phyloP scores from a whole-genome alignment of 1,140 invertebrate genomes.

The Aphaenogaster rudis region DNA sequence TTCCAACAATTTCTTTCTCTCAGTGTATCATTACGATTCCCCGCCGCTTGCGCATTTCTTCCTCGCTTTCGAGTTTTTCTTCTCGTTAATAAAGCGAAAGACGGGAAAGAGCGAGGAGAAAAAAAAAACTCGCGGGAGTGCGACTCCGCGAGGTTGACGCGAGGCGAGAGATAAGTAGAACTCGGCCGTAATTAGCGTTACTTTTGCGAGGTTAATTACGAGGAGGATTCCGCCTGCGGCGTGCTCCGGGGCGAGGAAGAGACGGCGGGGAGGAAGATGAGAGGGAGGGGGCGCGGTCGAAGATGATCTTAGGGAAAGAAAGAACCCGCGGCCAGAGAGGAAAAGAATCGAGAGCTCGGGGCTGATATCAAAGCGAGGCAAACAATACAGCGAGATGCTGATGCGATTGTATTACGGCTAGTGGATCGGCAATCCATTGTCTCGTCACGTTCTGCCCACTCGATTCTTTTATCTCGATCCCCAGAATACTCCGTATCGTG shows the following conservation, averaged over 20 bases:
- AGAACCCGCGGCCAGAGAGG: slow-evolving; percentile 66
- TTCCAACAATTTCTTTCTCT: too few species aligned
- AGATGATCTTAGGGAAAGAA: slow-evolving; percentile 45
- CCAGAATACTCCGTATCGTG: slow-evolving; percentile 82
- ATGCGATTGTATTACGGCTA: slow-evolving; percentile 87
- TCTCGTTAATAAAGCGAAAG: slow-evolving; percentile 29
- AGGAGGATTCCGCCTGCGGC: slow-evolving; percentile 74
- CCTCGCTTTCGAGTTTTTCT: background rate
- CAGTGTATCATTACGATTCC: background rate
- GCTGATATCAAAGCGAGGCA: slow-evolving; percentile 85
- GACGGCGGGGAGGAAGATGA: slow-evolving; percentile 22
- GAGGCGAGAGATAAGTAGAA: slow-evolving; percentile 56
- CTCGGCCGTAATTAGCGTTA: slow-evolving; percentile 62
- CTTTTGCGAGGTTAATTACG: slow-evolving; percentile 67
- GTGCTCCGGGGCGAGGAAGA: slow-evolving; percentile 13
- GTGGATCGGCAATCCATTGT: slow-evolving; percentile 87
- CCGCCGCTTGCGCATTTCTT: background rate
- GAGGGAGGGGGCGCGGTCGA: background rate
- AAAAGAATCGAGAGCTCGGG: slow-evolving; percentile 78
- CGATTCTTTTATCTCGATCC: slow-evolving; percentile 86
- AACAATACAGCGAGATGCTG: slow-evolving; percentile 87
- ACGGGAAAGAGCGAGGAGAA: background rate
- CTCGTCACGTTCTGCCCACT: slow-evolving; percentile 87
- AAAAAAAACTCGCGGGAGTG: slow-evolving; percentile 28
- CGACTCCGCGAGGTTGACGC: slow-evolving; percentile 41